Evolutionary conservation across 2,797 vertebrate genomes (phyloP).

Genomic region (Micromesistius poutassou): DNA sequence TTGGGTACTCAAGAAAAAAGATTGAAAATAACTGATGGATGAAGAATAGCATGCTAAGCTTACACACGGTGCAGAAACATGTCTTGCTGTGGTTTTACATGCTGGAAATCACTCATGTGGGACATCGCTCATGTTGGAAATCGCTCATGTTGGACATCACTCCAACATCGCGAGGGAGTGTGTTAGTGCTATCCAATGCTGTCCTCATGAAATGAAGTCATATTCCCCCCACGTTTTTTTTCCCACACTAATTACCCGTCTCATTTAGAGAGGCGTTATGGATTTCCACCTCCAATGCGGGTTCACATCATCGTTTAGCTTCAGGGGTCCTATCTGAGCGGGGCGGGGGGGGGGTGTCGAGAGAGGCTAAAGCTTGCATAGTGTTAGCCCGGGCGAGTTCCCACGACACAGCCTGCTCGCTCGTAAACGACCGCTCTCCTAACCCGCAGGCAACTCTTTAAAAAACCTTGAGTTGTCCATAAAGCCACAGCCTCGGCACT

Average conservation of each 20-base stretch:
- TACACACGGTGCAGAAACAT: constrained; percentile 36
- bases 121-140: no score
- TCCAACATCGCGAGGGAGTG: no score
- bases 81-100: constrained; percentile 3
- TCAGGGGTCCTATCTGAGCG: constrained; percentile 28
- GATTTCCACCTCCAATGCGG: no score
- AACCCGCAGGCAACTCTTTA: not conserved
- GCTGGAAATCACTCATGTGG: constrained; percentile 7
- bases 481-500: no score
- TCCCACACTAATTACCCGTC: no score
- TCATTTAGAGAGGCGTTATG: no score
- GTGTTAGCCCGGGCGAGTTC: not conserved
- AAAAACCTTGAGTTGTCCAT: no score
- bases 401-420: constrained; percentile 8
- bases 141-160: no score
- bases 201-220: no score
- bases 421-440: constrained; percentile 15
- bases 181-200: constrained; percentile 10
- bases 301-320: constrained; percentile 12
- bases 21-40: constrained; percentile 24
- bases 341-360: no score
- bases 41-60: constrained; percentile 32
- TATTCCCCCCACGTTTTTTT: no score
- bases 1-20: constrained; percentile 31
- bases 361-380: not conserved